Percentiles rank a stretch among this genome's conserved stretches.
Evolutionary conservation across 2,797 vertebrate species (phyloP).

Genomic region (Sebastolobus alascanus): DNA sequence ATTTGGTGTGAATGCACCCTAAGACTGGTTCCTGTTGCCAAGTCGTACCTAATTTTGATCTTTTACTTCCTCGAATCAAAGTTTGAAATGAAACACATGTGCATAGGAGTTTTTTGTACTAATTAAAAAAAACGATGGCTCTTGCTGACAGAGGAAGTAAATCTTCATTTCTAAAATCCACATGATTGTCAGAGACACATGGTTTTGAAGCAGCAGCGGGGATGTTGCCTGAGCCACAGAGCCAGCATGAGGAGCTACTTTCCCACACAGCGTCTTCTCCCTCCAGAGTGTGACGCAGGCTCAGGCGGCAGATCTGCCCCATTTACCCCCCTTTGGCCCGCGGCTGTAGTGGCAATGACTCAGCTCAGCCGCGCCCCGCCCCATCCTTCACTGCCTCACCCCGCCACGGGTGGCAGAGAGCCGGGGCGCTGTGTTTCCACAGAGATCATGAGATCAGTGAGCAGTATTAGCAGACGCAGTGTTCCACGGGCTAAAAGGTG

Average conservation of each 20-base stretch:
- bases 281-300: constrained; percentile 28
- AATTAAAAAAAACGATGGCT: neutral
- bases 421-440: constrained; percentile 30
- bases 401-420: constrained; percentile 36
- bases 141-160: neutral
- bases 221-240: constrained; percentile 17
- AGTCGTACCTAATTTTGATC: neutral
- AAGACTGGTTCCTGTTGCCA: neutral
- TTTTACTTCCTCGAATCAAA: neutral
- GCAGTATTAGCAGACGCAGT: constrained; percentile 28
- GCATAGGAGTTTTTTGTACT: neutral
- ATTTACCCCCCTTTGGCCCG: constrained; percentile 45
- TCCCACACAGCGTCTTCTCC: constrained; percentile 41
- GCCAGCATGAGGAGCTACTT: constrained; percentile 36
- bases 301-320: constrained; percentile 41
- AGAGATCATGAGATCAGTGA: constrained; percentile 65
- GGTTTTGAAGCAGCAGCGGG: neutral
- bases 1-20: neutral
- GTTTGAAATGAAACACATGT: neutral
- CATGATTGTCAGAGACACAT: constrained; percentile 24
- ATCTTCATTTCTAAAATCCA: constrained; percentile 6
- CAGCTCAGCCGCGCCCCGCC: neutral
- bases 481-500: constrained; percentile 28
- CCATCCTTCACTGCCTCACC: neutral
- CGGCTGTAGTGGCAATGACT: constrained; percentile 39